Base-by-base conservation (phyloP, 2,888 invertebrate genomes). In the Camponotus fellah region DNA sequence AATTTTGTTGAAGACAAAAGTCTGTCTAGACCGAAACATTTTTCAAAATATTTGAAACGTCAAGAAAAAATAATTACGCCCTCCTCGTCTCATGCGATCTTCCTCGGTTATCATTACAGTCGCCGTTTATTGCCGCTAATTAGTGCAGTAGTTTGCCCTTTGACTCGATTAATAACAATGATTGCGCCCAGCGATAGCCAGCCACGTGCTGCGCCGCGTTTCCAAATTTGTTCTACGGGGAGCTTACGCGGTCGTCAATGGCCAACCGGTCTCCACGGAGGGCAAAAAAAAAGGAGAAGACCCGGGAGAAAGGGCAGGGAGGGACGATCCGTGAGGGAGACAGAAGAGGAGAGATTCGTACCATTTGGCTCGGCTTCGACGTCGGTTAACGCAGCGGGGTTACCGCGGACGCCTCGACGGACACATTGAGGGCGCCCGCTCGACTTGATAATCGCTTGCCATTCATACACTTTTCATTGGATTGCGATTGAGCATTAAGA, bases 401-500 rank as follows among this genome's bases (percentile, higher is more conserved):
- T 91, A 89, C 93, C 93, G 93, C 94, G 94, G 94, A 94, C 94
- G 94, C 94, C 92, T 94, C 94, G 94, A 84, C 94, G 95, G 95
- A 95, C 95, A 95, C 95, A 95, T 95, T 95, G 94, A 95, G 90
- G 92, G 93, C 92, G 94, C 92, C 94, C 95, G 94, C 89, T 95
- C 95, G 95, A 95, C 94, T 94, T 92, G 94, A 95, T 95, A 95
- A 95, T 95, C 95, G 95, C 92, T 92, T 92, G 92, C 93, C 93
- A 93, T 93, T 94, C 94, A 94, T 95, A 93, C 92, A 94, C 92
- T 94, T 95, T 94, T 95, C 95, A 95, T 95, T 95, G 95, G 95
- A 95, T 95, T 94, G 94, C 95, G 94, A 95, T 95, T 94, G 94
- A 94, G 94, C 94, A 94, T 94, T 94, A 94, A 94, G 93, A 92